phyloP scores from a whole-genome alignment of 2,797 vertebrate species.

The Brachyrhaphis roseni region DNA sequence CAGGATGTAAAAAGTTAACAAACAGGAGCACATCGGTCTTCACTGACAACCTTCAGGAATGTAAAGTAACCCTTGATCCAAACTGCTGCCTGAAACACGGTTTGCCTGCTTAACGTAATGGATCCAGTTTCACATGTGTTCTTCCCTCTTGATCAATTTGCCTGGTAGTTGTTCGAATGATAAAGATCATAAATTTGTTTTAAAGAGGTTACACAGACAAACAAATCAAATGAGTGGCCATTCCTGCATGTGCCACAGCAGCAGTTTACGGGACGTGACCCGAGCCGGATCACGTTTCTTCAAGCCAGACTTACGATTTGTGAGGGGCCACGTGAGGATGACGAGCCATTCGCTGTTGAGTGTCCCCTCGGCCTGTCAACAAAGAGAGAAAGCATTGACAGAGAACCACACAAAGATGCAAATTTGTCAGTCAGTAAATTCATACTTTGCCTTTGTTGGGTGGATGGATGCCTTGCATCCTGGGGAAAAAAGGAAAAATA shows the following conservation, averaged over 20 bases:
- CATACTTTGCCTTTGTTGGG: constrained; percentile 77
- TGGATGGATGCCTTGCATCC: constrained; percentile 71
- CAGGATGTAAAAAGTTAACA: constrained; percentile 62
- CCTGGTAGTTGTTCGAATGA: constrained; percentile 4
- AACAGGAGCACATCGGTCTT: constrained; percentile 62
- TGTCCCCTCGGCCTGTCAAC: constrained; percentile 66
- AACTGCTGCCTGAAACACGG: constrained; percentile 48
- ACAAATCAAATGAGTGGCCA: constrained; percentile 13
- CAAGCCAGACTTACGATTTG: constrained; percentile 83
- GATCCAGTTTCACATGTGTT: constrained; percentile 5
- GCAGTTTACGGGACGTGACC: constrained; percentile 47
- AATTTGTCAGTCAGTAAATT: constrained; percentile 8
- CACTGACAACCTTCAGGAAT: constrained; percentile 61
- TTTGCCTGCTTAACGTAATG: constrained; percentile 17
- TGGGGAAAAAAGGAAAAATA: constrained; percentile 42
- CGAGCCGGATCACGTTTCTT: constrained; percentile 62
- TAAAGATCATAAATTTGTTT: constrained; percentile 18
- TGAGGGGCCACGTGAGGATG: constrained; percentile 81
- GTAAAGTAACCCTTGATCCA: constrained; percentile 65
- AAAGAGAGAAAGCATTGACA: constrained; percentile 7
- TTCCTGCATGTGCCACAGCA: constrained; percentile 16
- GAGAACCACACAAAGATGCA: background rate
- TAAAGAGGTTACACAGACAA: constrained; percentile 9
- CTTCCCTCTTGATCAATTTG: constrained; percentile 10
- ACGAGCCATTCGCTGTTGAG: constrained; percentile 71